Evolutionary conservation across 2,797 vertebrate genomes (phyloP), one percentile per base, ranked within the genome.

Genomic region (Malacoctenus gilli): DNA sequence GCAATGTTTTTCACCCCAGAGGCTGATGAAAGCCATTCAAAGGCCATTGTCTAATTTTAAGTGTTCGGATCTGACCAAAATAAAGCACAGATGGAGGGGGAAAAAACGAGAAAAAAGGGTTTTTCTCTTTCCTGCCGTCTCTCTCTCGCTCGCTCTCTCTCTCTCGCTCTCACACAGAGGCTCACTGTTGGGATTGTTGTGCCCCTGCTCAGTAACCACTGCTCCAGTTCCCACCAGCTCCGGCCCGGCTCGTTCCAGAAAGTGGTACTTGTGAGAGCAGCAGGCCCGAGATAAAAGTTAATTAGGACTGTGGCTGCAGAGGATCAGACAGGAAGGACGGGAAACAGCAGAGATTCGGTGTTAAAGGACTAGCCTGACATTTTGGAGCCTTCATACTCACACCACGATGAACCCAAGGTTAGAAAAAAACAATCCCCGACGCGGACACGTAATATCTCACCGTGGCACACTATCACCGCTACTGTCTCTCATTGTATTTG

Each of bases 221-320:
- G 79, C 56, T 84, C 67, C 5, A 71, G 77, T 84, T 84, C 75
- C 59, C 74, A 78, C 71, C 64, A 72, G 71, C 70, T 64, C 30
- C 19, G 66, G 58, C 53, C 47, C 46, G 59, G 66, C 58, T 75
- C 59, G 48, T 80, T 77, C 70, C 49, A 70, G 55, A 72, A 72
- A 76, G 47, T 19, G 60, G 64, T 56, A 22, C 66, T 80, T 83
- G 70, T 66, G 72, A 65, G 55, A 22, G 39, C 19, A 75, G 46
- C 32, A 49, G 57, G 71, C 56, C 66, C 52, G 18, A 68, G 79
- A 83, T 81, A 71, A 72, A 81, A 82, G 69, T 75, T 84, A 83
- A 87, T 87, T 83, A 77, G 75, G 68, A 72, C 65, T 69, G 53
- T 68, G 59, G 44, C 59, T 73, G 72, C 40, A 23, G 53, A 64